A percentile compares a stretch with the other conserved stretches of the same genome.
Evolutionary conservation across 2,888 invertebrate genomes (phyloP).

Genomic region (Autographa gamma): DNA sequence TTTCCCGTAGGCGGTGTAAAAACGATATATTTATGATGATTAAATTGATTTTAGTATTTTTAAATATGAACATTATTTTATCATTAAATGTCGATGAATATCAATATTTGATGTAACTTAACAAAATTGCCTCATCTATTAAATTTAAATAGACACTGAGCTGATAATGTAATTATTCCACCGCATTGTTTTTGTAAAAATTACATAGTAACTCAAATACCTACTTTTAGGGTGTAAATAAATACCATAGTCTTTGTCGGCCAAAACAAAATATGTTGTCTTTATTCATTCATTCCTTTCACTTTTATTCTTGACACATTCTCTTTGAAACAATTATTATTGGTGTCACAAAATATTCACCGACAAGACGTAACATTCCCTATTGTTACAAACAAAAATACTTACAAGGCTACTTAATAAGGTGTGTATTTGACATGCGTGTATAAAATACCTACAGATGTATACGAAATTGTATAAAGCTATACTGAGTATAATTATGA

Average conservation of each 20-base stretch:
- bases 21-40: background rate
- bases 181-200: too few relatives aligned
- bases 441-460: background rate
- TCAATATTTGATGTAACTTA: too few relatives aligned
- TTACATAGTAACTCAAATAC: too few relatives aligned
- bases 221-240: too few relatives aligned
- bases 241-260: background rate
- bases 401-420: background rate
- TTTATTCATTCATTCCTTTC: background rate
- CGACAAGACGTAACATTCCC: background rate
- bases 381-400: constrained; percentile 4
- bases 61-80: too few relatives aligned
- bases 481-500: constrained; percentile 70
- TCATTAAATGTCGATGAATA: too few relatives aligned
- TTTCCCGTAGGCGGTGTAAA: background rate
- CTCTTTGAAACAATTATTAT: constrained; percentile 1
- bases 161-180: too few relatives aligned
- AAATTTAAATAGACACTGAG: too few relatives aligned
- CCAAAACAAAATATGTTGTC: background rate
- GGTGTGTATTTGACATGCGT: constrained; percentile 21
- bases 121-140: too few relatives aligned
- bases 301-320: background rate
- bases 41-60: too few relatives aligned
- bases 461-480: constrained; percentile 12
- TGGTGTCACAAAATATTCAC: background rate